Conservation (phyloP, 2,797 vertebrate species). For the Psittacula derbiana region DNA sequence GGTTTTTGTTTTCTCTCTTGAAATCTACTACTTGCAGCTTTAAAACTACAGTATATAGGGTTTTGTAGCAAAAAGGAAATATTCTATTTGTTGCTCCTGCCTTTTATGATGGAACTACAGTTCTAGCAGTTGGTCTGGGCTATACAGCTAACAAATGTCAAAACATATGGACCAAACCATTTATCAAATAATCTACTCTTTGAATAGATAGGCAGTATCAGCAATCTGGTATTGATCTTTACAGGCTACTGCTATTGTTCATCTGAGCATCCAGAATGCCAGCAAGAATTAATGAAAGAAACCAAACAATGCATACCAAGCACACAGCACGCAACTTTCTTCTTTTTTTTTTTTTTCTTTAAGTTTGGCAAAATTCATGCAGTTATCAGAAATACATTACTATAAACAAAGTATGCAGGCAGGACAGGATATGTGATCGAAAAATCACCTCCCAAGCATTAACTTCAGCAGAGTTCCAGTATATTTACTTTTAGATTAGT, state of each 20-base stretch:
- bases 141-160: constrained; percentile 85
- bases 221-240: constrained; percentile 97
- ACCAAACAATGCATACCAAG: constrained; percentile 94
- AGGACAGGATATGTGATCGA: background rate
- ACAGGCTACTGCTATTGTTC: constrained; percentile 92
- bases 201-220: constrained; percentile 97
- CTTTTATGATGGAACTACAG: constrained; percentile 60
- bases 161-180: constrained; percentile 88
- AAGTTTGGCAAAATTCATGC: constrained; percentile 51
- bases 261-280: constrained; percentile 88
- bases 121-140: constrained; percentile 75
- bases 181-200: constrained; percentile 97
- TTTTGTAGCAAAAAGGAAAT: constrained; percentile 60
- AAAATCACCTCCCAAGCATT: background rate
- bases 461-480: background rate
- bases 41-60: background rate
- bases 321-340: constrained; percentile 74
- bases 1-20: background rate
- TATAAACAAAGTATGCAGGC: background rate
- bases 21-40: constrained; percentile 27
- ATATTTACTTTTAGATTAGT: background rate
- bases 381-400: constrained; percentile 20
- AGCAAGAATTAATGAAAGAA: constrained; percentile 96
- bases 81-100: constrained; percentile 37
- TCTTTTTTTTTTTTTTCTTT: background rate